Base-by-base conservation (phyloP, 2,797 vertebrate species). In the Parotocinclus haroldoi region DNA sequence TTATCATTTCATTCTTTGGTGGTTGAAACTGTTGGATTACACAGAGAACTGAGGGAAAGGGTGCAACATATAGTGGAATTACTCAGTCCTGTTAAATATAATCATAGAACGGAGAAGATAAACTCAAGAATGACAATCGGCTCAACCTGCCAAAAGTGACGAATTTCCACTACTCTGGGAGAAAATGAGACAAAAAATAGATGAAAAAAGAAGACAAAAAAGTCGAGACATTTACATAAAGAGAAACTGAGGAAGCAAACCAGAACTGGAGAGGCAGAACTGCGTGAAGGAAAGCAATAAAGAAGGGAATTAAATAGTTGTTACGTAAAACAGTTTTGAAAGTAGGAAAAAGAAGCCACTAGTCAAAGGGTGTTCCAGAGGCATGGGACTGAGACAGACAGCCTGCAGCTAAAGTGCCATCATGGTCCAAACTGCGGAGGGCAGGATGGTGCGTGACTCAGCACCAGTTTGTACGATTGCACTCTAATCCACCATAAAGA, bases 41-140 rank as follows among this genome's bases (percentile, higher is more conserved):
- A 49, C 56, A 44, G 42, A 53, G 60, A 66, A 68, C 4, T 7
- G 18, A 51, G 48, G 56, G 56, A 40, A 51, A 38, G 40, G 18
- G 2, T 42, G 40, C 40, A 4, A 42, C 1, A 42, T 11, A 9
- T 1, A 42, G 7, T 81, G 78, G 19, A 69, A 82, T 91, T 88
- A 87, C 84, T 50, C 0, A 83, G 77, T 75, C 40, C 40, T 42
- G 63, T 82, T 72, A 80, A 82, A 56, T 81, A 84, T 50, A 57
- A 48, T 55, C 58, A 85, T 86, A 78, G 87, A 63, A 69, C 36
- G 57, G 58, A 3, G 52, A 55, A 45, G 52, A 4, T 14, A 18
- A 13, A 58, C n/a, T 27, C 27, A 27, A 5, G 27, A 27, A 27
- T 27, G 27, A 27, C 27, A 2, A 27, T 5, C 5, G 27, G 27